Percentiles rank a stretch among this genome's conserved stretches.
These are phyloP conservation scores for Eupithecia pulchellata DNA, from an alignment of 2,888 invertebrate species.

Conservation along the genomic window DNA sequence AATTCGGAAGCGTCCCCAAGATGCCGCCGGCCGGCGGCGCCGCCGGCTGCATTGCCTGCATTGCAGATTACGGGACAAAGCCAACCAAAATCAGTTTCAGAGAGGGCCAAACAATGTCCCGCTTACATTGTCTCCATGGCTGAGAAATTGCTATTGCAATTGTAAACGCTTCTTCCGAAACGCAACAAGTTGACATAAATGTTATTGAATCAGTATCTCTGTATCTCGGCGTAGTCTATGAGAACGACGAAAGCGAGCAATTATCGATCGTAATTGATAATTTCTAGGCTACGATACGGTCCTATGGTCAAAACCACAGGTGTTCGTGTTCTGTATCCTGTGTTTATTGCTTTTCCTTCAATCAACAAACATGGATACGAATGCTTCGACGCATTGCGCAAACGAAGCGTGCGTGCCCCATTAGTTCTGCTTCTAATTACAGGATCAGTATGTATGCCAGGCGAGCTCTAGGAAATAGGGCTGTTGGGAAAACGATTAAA, in stretches of 20 bases:
- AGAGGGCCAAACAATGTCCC: too few species aligned
- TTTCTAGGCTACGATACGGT: not conserved
- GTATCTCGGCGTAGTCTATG: too few species aligned
- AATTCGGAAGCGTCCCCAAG: too few species aligned
- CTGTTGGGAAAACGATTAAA: conserved; percentile 13
- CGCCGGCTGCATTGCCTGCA: too few species aligned
- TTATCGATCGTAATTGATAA: not conserved
- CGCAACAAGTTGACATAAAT: not conserved
- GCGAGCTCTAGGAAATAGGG: conserved; percentile 49
- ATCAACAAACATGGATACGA: conserved; percentile 43
- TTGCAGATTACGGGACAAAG: too few species aligned
- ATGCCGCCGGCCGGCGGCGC: too few species aligned
- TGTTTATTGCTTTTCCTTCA: conserved; percentile 35
- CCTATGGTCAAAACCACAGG: conserved; percentile 18
- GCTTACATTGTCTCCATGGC: too few species aligned
- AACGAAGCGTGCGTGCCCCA: conserved; percentile 59
- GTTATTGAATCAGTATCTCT: not conserved
- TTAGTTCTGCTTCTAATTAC: conserved; percentile 70
- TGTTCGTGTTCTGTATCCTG: conserved; percentile 12
- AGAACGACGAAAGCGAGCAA: not conserved
- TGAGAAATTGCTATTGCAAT: too few species aligned
- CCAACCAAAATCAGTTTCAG: too few species aligned
- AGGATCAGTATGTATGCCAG: conserved; percentile 65
- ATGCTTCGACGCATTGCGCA: conserved; percentile 58
- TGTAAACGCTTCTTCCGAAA: too few species aligned